Conservation (phyloP, 2,113 vertebrate genomes). For the Hippocampus guttulatus region DNA sequence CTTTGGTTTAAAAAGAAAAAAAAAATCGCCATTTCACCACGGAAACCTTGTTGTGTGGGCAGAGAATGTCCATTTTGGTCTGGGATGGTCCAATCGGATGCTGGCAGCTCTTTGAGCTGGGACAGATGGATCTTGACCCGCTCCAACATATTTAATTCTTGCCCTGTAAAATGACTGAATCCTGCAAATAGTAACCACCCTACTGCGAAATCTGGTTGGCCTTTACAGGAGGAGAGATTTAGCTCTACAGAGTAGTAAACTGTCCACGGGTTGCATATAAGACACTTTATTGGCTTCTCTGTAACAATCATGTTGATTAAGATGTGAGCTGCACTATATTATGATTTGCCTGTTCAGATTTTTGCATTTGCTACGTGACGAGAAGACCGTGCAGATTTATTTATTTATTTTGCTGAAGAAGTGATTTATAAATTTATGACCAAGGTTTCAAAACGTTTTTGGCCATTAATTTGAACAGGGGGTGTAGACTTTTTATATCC, state of each 20-base stretch:
- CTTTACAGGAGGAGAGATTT: background rate
- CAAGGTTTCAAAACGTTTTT: too few relatives aligned
- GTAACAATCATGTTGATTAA: background rate
- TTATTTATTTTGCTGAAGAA: background rate
- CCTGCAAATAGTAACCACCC: background rate
- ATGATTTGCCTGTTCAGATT: background rate
- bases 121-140: constrained; percentile 55
- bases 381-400: background rate
- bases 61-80: constrained; percentile 31
- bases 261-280: background rate
- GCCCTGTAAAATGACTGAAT: constrained; percentile 22
- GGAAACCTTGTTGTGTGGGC: constrained; percentile 19
- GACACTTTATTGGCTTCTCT: background rate
- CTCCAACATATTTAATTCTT: constrained; percentile 21
- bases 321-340: background rate
- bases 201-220: background rate
- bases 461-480: too few relatives aligned
- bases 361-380: background rate
- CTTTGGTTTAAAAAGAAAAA: constrained; percentile 49
- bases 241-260: background rate
- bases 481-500: too few relatives aligned
- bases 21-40: constrained; percentile 42
- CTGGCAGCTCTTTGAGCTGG: constrained; percentile 38
- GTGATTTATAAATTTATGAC: too few relatives aligned
- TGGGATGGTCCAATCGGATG: constrained; percentile 31